Percentiles rank a stretch among this genome's conserved stretches.
Conservation (phyloP, 2,888 invertebrate species). For the Stegophylla sp. region DNA sequence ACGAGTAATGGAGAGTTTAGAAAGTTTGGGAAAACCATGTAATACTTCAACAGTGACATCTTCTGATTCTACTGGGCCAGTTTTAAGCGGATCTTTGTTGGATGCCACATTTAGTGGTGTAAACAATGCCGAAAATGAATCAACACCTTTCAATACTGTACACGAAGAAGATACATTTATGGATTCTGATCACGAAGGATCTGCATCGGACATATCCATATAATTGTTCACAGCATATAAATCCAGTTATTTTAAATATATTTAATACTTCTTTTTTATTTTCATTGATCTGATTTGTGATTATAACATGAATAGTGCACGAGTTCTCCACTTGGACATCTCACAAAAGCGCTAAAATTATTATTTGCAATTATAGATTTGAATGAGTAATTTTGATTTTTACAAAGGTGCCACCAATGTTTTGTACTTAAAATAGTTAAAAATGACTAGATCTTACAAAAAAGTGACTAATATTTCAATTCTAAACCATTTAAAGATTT, state of each 20-base stretch:
- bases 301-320: conserved; percentile 85
- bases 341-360: conserved; percentile 90
- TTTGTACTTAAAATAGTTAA: too few relatives aligned
- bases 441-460: too few relatives aligned
- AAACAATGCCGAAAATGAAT: conserved; percentile 57
- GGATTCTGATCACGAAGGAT: conserved; percentile 58
- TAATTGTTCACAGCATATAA: conserved; percentile 13
- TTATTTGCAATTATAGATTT: too few relatives aligned
- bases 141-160: conserved; percentile 43
- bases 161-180: conserved; percentile 56
- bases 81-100: conserved; percentile 51
- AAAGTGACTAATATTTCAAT: too few relatives aligned
- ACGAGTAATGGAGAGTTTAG: conserved; percentile 70
- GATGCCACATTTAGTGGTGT: conserved; percentile 57
- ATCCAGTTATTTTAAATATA: not conserved
- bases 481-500: too few relatives aligned
- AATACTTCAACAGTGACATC: conserved; percentile 61
- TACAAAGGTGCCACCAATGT: too few relatives aligned
- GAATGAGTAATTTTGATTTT: too few relatives aligned
- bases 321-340: conserved; percentile 88
- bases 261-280: not conserved
- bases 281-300: conserved; percentile 47
- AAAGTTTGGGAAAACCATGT: conserved; percentile 51
- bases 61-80: conserved; percentile 46
- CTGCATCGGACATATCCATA: conserved; percentile 52